Conservation (phyloP, 2,888 invertebrate genomes). For the Baronia brevicornis region DNA sequence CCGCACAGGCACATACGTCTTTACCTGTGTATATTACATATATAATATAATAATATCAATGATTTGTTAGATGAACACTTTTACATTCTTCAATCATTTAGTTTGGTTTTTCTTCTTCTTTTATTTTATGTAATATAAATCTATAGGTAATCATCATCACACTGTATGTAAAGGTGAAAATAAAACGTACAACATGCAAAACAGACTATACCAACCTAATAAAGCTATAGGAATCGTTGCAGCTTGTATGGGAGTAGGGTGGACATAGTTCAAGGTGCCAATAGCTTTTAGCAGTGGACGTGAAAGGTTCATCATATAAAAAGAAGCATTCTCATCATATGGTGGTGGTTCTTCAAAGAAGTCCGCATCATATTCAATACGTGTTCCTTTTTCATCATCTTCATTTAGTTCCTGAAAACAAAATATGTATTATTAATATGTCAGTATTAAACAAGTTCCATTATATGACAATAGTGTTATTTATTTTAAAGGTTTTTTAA, state of each 20-base stretch:
- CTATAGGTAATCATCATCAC: background rate
- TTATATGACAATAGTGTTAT: no score
- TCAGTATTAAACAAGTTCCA: slow-evolving; percentile 3
- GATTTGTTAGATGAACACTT: no score
- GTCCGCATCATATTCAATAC: slow-evolving; percentile 57
- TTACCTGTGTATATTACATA: slow-evolving; percentile 77
- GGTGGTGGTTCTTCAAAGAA: slow-evolving; percentile 80
- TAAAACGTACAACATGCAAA: background rate
- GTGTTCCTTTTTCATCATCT: slow-evolving; percentile 56
- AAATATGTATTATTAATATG: slow-evolving; percentile 1
- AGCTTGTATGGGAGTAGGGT: slow-evolving; percentile 97
- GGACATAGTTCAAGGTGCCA: slow-evolving; percentile 89
- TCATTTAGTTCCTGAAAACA: slow-evolving; percentile 59
- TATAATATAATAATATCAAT: no score
- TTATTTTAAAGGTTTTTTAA: no score
- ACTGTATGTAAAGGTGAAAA: background rate
- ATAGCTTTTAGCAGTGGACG: slow-evolving; percentile 95
- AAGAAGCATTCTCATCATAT: slow-evolving; percentile 80
- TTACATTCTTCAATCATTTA: background rate
- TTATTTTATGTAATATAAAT: background rate
- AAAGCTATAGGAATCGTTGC: slow-evolving; percentile 96
- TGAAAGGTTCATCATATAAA: slow-evolving; percentile 97
- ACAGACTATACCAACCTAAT: slow-evolving; percentile 63
- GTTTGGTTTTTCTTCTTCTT: background rate
- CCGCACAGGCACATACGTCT: slow-evolving; percentile 98